Base-by-base conservation (phyloP, 2,888 invertebrate species). In the Eumacrocentrus americanus region DNA sequence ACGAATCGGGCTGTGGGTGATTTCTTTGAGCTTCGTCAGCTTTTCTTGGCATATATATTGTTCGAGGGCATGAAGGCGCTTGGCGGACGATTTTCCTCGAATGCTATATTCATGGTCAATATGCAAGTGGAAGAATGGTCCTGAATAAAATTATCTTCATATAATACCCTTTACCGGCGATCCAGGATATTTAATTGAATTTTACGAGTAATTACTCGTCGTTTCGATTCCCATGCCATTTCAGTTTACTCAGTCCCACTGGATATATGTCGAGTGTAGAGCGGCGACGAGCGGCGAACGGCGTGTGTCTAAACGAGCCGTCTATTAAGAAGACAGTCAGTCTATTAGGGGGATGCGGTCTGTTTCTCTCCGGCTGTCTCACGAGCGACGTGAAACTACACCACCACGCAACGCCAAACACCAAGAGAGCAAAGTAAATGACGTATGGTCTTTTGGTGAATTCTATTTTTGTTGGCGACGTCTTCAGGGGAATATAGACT, bases 241-340 rank as follows among this genome's bases (percentile, higher is more conserved):
- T 22, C 22, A 9, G 5, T n/a, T n/a, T n/a, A 9, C 29, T 6
- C 29, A 29, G 5, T 29, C 29, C 29, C 29, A 29, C 29, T 6
- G 11, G 11, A 51, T 46, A 46, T 25, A 46, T 25, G 14, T 25
- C 6, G 4, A 46, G 42, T 42, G 48, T 14, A 48, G n/a, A n/a
- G n/a, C n/a, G n/a, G 29, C 29, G 29, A 9, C 29, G 29, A 6
- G 29, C 29, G 29, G 4, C 29, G 4, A 29, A n/a, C 16, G 14
- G 20, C 12, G 35, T 12, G 35, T 51, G 37, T 51, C 20, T 37
- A 20, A 67, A 71, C 69, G 71, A 74, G 66, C 75, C 74, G 78
- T 78, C 78, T 79, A 79, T 79, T 79, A 78, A 76, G 76, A 74
- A 75, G 77, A 79, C 79, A 78, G 77, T 72, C 70, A 71, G 70